Evolutionary conservation across 2,797 vertebrate species (phyloP), one percentile per base, ranked within the genome.

Genomic region (Etheostoma perlongum): DNA sequence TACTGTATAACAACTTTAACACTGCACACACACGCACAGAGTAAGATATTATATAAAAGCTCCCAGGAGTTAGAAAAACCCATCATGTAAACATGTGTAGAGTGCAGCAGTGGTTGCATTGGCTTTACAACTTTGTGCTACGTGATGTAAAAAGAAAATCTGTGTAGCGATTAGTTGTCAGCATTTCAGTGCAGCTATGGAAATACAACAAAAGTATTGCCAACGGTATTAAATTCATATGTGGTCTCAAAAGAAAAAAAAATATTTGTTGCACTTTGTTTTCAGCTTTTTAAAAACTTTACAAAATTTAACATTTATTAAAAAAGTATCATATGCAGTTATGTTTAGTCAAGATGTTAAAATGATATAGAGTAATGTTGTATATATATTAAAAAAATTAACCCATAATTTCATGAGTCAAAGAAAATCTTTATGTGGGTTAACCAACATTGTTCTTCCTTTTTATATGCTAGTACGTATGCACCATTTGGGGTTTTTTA

Each of bases 221-320:
- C 78, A 79, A 78, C 75, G 82, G 58, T 83, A 81, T 89, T 86
- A 82, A 12, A 81, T 89, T 91, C 89, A 48, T 67, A 78, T 75
- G 84, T 90, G 73, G 60, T 89, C 84, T 83, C 60, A 49, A 83
- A 89, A 86, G 52, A 80, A 79, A 75, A 64, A 68, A 62, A 59
- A 4, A 2, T 51, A 61, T 91, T 85, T 86, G 83, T 91, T 88
- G 86, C 88, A 89, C 81, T 91, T 90, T 89, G 47, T 68, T 58
- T 27, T 71, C 62, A 47, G 4, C 61, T 84, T 83, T 91, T 86
- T 67, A 27, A 52, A 81, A 52, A 64, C 79, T 88, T 90, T 91
- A 70, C 61, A 64, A 93, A 76, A 89, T 91, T 87, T 90, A 88
- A 90, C 84, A 89, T 92, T 89, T 92, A 27, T 92, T 91, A 88